Base-by-base conservation (phyloP, 2,888 invertebrate genomes). In the Cacoxenus indagator region DNA sequence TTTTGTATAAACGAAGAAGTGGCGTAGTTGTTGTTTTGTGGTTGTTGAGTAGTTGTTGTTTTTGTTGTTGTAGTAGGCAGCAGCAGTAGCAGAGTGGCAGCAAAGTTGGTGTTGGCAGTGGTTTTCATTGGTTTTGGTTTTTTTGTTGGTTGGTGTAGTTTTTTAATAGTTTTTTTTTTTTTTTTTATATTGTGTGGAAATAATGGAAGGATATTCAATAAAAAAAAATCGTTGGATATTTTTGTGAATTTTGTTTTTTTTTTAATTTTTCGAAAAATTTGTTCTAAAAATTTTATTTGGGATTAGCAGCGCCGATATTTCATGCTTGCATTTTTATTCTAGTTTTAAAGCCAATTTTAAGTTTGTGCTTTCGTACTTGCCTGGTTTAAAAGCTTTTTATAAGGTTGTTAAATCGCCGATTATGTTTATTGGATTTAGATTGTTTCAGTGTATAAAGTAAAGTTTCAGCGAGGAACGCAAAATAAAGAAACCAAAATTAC, bases 131-230 rank as follows among this genome's bases (percentile, higher is more conserved):
- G 76, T 61, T 71, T 68, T 66, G 68, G 55, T 64, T 64, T 37
- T 65, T 66, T 45, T 69, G 69, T 67, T 69, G 69, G 69, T 72
- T 70, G 45, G 67, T 75, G 74, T 65, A 45, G 67, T 67, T 76
- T 67, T 70, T 72, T 65, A n/a, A n/a, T n/a, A n/a, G n/a, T 72
- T 67, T 72, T 72, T 73, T 73, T 75, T 71, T 81, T 70, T 78
- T 66, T 76, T 67, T 68, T 69, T 73, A 54, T 67, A 65, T 59
- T 67, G 75, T 72, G 55, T 65, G 82, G 82, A 82, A 82, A 83
- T 79, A 83, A 83, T 84, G 85, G 83, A 83, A 83, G 85, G 85
- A 85, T 83, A 85, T 83, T 85, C 77, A 85, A 76, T 85, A 84
- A 45, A 14, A n/a, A n/a, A 67, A 67, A 11, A 29, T 62, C 2